Evolutionary conservation across 2,113 vertebrate species (phyloP).

Genomic region (Lepus timidus): DNA sequence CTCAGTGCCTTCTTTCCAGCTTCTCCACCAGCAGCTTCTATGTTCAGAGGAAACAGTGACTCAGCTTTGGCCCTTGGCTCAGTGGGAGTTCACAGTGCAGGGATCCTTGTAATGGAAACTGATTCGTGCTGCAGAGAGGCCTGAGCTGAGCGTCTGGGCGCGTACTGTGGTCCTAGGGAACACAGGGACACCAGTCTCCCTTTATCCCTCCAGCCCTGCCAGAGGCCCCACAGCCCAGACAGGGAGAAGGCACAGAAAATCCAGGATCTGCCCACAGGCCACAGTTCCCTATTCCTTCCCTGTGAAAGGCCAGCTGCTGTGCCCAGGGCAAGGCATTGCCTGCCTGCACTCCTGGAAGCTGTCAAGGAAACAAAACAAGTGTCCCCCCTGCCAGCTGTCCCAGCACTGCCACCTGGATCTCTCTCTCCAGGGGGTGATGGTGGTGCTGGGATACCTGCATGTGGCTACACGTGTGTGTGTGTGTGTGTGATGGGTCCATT

Average conservation of each 20-base stretch:
- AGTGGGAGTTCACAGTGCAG: background rate
- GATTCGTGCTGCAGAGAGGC: background rate
- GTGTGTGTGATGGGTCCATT: background rate
- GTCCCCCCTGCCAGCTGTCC: background rate
- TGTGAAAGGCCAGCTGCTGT: background rate
- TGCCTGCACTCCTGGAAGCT: background rate
- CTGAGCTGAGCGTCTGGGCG: background rate
- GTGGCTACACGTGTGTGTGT: too few relatives aligned
- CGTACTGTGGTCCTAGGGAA: background rate
- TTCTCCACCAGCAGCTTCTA: background rate
- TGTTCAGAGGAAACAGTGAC: background rate
- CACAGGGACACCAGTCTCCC: background rate
- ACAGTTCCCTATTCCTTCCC: background rate
- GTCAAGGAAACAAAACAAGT: background rate
- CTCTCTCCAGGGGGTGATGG: background rate
- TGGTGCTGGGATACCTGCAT: background rate
- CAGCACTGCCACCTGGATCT: background rate
- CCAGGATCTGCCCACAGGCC: background rate
- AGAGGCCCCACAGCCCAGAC: background rate
- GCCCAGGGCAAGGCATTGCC: background rate
- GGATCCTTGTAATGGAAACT: conserved; percentile 31
- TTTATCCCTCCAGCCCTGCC: conserved; percentile 1
- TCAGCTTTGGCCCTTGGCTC: background rate
- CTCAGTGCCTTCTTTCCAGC: background rate
- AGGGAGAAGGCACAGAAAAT: background rate